Evolutionary conservation across 2,888 invertebrate genomes (phyloP).

Genomic region (Dynastes tityus): DNA sequence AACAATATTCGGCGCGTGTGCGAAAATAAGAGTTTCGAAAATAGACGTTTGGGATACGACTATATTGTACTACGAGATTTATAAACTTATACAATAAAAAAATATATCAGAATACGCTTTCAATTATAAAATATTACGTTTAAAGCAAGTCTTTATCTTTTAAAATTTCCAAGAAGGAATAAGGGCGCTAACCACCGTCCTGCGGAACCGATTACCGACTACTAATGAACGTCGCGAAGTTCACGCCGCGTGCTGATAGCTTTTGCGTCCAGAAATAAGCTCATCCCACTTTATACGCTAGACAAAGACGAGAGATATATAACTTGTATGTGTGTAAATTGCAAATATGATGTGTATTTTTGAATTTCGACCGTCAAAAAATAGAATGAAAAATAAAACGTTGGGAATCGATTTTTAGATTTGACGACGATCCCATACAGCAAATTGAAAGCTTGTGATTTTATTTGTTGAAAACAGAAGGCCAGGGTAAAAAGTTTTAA

Average conservation of each 20-base stretch:
- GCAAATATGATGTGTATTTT: conserved; percentile 48
- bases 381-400: conserved; percentile 24
- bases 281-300: conserved; percentile 55
- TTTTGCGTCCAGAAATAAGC: conserved; percentile 56
- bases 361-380: conserved; percentile 15
- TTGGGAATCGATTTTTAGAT: conserved; percentile 19
- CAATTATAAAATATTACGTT: too few species aligned
- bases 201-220: conserved; percentile 13
- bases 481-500: not conserved
- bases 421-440: not conserved
- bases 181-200: conserved; percentile 17
- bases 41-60: conserved; percentile 5
- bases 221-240: conserved; percentile 12
- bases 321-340: not conserved
- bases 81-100: not conserved
- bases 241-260: conserved; percentile 45
- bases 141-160: not conserved
- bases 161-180: not conserved
- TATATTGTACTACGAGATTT: not conserved
- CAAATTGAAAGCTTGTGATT: not conserved
- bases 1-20: conserved; percentile 45
- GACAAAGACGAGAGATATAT: conserved; percentile 27
- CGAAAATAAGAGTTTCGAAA: conserved; percentile 37
- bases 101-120: not conserved
- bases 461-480: not conserved